Evolutionary conservation across 2,888 invertebrate species (phyloP), one percentile per base, ranked within the genome.

Genomic region (Caenorhabditis imperialis): DNA sequence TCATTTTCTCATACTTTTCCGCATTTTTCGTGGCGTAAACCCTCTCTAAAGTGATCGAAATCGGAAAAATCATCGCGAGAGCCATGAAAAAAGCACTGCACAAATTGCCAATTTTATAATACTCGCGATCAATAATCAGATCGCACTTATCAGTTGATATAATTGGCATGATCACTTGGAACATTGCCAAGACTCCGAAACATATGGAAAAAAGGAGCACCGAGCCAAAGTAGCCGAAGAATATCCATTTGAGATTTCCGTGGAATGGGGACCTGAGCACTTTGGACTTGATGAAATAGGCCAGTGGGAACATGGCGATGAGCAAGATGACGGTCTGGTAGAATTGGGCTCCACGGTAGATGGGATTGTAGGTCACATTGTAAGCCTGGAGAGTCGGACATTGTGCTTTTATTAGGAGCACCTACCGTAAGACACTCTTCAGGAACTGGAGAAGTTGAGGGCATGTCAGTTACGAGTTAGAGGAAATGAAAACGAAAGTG

Each of bases 31-130:
- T 42, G 18, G 65, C 65, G 12, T 47, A 27, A 51, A 48, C 50
- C 23, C 65, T 22, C 44, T 67, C 65, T 20, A 57, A 42, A 12
- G 65, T 57, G 5, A 67, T 57, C 0, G 40, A 48, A 30, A 57
- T 57, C 1, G 65, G 65, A n/a, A 67, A 67, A 27, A 67, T 40
- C 12, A 33, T 57, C 1, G 55, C 30, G 1, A 50, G 14, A 12
- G 50, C 33, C 51, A 58, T 51, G 8, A 51, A 22, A 54, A 63
- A 47, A 20, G 47, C 45, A 5, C 14, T 23, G 14, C 14, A 44
- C 6, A 44, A 8, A 23, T 2, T 44, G 10, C 20, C 22, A 5
- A 14, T 14, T 16, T 8, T 7, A 23, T 23, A 44, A 14, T 10
- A n/a, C n/a, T 20, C 10, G 5, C 27, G 10, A 22, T 27, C 45